Evolutionary conservation across 2,113 vertebrate species (phyloP), one percentile per base, ranked within the genome.

Genomic region (Archilochus colubris): DNA sequence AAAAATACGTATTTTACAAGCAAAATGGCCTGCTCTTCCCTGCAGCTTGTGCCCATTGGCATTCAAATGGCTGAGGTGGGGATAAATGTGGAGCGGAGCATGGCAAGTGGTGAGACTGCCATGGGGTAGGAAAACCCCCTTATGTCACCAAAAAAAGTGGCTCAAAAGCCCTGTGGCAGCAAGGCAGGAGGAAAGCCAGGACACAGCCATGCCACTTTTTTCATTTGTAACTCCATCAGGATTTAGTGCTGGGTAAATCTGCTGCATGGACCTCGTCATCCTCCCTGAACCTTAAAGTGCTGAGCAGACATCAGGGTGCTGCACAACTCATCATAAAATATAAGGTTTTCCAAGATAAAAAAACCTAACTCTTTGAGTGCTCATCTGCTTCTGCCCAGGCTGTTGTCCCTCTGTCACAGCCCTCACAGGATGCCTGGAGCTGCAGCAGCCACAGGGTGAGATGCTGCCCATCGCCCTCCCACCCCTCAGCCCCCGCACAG

Each of bases 221-320:
- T 51, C 6, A 0, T 64, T 74, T 31, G 85, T 77, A 77, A 77
- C 48, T 54, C 3, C 4, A 83, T 80, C 73, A 68, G 86, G 86
- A 93, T 89, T 94, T 95, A 93, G 82, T 0, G 5, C 66, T 0
- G 5, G 86, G 83, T 84, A 72, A 91, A 86, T 31, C 85, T 84
- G 51, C 86, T 9, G 21, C 81, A 48, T 13, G 72, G 85, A 88
- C 89, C 85, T 93, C 87, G 57, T 91, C 94, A 82, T 89, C 82
- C 67, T 74, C 55, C 64, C 88, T 1, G 3, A 57, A 10, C 67
- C 0, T 3, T 81, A 33, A 89, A 94, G 85, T n/a, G 57, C 87
- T 83, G 82, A 95, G 94, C 82, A 83, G 79, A 70, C 75, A 82
- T 87, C 51, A 55, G 95, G 85, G 96, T 73, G 70, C 87, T 85